Conservation (phyloP, 2,888 invertebrate species). For the Parnassius orleans region DNA sequence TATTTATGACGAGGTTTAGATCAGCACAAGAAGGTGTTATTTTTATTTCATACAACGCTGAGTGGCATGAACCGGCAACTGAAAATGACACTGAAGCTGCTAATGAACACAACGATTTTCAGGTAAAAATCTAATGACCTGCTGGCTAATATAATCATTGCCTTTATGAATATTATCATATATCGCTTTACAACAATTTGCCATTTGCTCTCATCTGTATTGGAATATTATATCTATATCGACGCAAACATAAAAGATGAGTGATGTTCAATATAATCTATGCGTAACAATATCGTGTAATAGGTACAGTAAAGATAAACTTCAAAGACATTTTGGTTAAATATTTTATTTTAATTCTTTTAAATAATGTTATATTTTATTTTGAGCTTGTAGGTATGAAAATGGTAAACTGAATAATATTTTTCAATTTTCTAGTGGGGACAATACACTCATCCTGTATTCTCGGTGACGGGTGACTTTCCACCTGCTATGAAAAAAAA, state of each 20-base stretch:
- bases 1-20: conserved; percentile 53
- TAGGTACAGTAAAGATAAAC: too few relatives aligned
- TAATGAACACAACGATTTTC: conserved; percentile 53
- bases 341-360: too few relatives aligned
- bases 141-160: too few relatives aligned
- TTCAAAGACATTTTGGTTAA: too few relatives aligned
- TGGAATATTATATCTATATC: too few relatives aligned
- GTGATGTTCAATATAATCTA: too few relatives aligned
- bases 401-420: too few relatives aligned
- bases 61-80: conserved; percentile 69
- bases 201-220: too few relatives aligned
- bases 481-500: conserved; percentile 80
- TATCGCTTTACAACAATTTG: neutral
- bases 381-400: too few relatives aligned
- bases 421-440: conserved; percentile 61
- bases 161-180: neutral
- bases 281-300: too few relatives aligned
- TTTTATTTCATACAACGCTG: conserved; percentile 75
- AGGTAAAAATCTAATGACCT: conserved; percentile 23
- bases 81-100: conserved; percentile 65
- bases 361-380: too few relatives aligned
- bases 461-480: conserved; percentile 80
- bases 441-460: conserved; percentile 82
- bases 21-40: conserved; percentile 56
- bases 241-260: too few relatives aligned